Evolutionary conservation across 2,113 vertebrate genomes (phyloP), one percentile per base, ranked within the genome.

Genomic region (Gnathonemus echidnorhynchus): DNA sequence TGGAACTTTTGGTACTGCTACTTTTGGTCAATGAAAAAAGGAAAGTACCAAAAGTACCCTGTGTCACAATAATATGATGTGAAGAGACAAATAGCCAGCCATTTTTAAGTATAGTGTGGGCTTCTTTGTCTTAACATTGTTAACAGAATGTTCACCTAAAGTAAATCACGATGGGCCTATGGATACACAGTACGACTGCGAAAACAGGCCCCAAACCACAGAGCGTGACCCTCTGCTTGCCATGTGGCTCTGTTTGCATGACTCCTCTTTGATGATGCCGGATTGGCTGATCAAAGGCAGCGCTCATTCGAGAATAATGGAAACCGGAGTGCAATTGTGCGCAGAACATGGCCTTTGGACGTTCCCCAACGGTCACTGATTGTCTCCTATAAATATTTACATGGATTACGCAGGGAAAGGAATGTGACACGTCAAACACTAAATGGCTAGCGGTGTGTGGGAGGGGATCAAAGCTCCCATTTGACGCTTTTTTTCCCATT

Each of bases 341-440:
- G 27, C 24, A 48, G 66, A 70, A 88, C 62, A 48, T 21, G 21
- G 15, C 35, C 39, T 35, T 27, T 70, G 62, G 35, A 70, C 15
- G 56, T 17, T 77, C 42, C 58, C 88, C 88, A 88, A 45, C 88
- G 52, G 45, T 74, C 56, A 27, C 62, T 88, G 58, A 88, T 88
- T 48, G 42, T 88, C 39, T 88, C 45, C 53, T 88, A 88, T 88
- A 88, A 88, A 88, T 88, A 88, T 88, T 88, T 88, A 88, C 86
- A 52, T 35, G 86, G 50, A 39, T 87, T 87, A 31, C n/a, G n/a
- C 49, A 56, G 49, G 17, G 86, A 53, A 53, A 48, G 86, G 50
- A 86, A 49, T 49, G 48, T 5, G 48, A 50, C 84, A n/a, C 24
- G 45, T 48, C 45, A 86, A 86, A 50, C 10, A 5, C 17, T 86